phyloP scores from a whole-genome alignment of 2,113 vertebrate genomes.

The Entomyzon cyanotis region DNA sequence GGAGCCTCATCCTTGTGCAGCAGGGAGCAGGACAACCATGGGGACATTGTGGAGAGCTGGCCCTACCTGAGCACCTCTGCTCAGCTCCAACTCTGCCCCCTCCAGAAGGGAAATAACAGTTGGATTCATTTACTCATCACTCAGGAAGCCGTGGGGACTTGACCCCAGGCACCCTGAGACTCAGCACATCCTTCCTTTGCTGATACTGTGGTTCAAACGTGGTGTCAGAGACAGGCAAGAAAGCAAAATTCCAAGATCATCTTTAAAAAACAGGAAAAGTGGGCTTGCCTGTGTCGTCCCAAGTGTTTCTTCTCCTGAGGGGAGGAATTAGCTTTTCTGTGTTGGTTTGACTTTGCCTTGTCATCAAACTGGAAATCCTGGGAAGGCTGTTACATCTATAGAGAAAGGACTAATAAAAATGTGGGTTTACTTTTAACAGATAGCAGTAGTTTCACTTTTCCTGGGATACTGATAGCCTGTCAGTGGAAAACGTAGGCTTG shows the following conservation, averaged over 20 bases:
- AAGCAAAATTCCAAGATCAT: not conserved
- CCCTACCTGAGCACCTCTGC: not conserved
- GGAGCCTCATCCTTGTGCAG: not conserved
- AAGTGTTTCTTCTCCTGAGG: not conserved
- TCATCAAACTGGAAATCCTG: not conserved
- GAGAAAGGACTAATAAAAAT: not conserved
- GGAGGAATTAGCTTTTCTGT: not conserved
- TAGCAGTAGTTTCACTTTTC: not conserved
- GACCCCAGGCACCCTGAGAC: not conserved
- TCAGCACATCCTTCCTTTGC: conserved; percentile 38
- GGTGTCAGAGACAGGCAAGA: not conserved
- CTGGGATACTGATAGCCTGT: not conserved
- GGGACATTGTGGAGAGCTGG: not conserved
- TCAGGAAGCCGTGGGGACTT: conserved; percentile 2
- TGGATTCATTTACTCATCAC: not conserved
- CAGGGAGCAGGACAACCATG: not conserved
- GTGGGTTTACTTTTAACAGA: not conserved
- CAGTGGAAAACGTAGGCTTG: conserved; percentile 2
- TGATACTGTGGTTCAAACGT: not conserved
- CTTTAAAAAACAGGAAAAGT: conserved; percentile 12
- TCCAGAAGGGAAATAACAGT: not conserved
- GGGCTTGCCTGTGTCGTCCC: not conserved
- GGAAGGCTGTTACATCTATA: not conserved
- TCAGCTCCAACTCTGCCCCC: not conserved
- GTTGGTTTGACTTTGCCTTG: not conserved